Base-by-base conservation (phyloP, 2,888 invertebrate species). In the Rhaphigaster nebulosa region DNA sequence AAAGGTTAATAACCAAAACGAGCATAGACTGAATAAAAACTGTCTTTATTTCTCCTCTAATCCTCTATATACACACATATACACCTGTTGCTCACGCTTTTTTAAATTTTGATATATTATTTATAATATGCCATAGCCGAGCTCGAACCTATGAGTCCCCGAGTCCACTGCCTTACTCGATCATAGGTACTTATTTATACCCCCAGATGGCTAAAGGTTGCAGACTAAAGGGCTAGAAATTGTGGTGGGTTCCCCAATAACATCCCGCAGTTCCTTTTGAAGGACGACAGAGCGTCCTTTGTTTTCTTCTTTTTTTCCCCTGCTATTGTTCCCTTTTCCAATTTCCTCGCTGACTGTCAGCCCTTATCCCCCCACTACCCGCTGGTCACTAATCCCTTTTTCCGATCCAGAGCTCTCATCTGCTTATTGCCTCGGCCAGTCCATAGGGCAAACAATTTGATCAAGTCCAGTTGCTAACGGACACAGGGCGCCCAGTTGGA, bases 251-350 rank as follows among this genome's bases (percentile, higher is more conserved):
- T 18, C 13, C 60, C 60, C 56, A 23, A 56, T 26, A 8, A 56
- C 26, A 23, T 56, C 29, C 65, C 26, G 20, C 18, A 34, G 34
- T 76, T 76, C 34, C 70, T 76, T 60, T 38, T 15, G 65, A 29
- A 8, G 34, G 70, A 38, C 0, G 70, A 38, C 20, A 38, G 34
- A 76, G 70, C 15, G 29, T 20, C 70, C 38, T 76, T 76, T 70
- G 70, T 70, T 70, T 70, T 23, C 70, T 70, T 18, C 34, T 34
- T 13, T 34, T 76, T 76, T 76, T 76, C 15, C 60, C 56, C 70
- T 20, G 34, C 70, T 76, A 76, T 76, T 76, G 70, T 76, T 76
- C 70, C 70, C 70, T 76, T 76, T 76, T 76, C 70, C 70, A 76
- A 76, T 76, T 76, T 76, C 70, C 70, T 70, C 70, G 20, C 70